Evolutionary conservation across 1,140 invertebrate genomes (phyloP).

Genomic region (Orchesella cincta): DNA sequence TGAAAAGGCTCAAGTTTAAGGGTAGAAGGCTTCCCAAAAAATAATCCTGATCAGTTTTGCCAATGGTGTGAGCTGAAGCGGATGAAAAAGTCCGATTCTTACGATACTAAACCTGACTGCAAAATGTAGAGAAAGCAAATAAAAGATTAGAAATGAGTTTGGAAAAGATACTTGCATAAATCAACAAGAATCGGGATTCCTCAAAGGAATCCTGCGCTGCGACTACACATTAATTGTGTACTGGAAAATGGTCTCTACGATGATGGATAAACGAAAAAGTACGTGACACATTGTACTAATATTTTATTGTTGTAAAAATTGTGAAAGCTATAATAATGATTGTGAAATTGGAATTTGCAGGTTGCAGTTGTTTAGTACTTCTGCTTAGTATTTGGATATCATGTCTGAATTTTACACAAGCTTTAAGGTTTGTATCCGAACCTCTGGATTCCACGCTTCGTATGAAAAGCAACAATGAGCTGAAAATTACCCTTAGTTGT

Average conservation of each 20-base stretch:
- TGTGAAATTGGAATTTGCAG: background rate
- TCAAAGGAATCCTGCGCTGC: too few relatives aligned
- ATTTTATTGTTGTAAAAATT: background rate
- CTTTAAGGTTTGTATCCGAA: background rate
- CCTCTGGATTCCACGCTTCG: background rate
- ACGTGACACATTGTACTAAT: background rate
- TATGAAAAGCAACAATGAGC: background rate
- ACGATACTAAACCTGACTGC: background rate
- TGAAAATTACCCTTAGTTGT: slow-evolving; percentile 54
- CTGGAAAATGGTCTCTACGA: background rate
- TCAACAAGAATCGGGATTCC: too few relatives aligned
- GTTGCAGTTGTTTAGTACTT: background rate
- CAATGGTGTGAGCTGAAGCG: background rate
- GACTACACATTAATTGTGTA: too few relatives aligned
- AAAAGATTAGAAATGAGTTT: too few relatives aligned
- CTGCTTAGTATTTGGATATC: slow-evolving; percentile 2
- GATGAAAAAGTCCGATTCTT: too few relatives aligned
- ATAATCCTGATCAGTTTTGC: background rate
- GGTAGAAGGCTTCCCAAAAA: background rate
- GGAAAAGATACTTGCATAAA: too few relatives aligned
- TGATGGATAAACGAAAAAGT: slow-evolving; percentile 1
- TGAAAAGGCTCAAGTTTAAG: too few relatives aligned
- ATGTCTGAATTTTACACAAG: background rate
- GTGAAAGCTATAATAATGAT: background rate
- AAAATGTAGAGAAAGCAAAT: background rate